Conservation (phyloP, 2,888 invertebrate species). For the Molorchus minor region DNA sequence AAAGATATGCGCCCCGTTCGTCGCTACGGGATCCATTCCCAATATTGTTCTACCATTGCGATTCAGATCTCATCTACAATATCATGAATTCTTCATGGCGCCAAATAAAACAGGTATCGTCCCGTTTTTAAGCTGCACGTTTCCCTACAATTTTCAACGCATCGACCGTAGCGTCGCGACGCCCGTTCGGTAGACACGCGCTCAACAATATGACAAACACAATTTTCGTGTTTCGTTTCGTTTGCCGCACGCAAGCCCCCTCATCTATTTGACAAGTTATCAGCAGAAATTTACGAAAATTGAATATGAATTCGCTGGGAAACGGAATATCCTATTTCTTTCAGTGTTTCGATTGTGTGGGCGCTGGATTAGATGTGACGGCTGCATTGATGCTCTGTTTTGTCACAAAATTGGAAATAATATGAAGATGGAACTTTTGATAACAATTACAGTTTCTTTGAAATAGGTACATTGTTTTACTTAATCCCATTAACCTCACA, state of each 20-base stretch:
- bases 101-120: conserved; percentile 52
- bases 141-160: conserved; percentile 29
- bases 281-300: conserved; percentile 2
- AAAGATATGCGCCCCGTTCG: conserved; percentile 34
- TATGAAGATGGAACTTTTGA: no score
- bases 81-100: conserved; percentile 58
- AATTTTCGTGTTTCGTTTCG: conserved; percentile 16
- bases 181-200: conserved; percentile 12
- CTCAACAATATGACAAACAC: conserved; percentile 5
- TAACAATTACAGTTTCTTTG: no score
- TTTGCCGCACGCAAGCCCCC: background rate
- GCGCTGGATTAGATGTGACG: no score
- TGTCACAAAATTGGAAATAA: no score
- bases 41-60: conserved; percentile 54
- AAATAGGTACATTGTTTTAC: no score
- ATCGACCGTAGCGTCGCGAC: background rate
- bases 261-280: conserved; percentile 1
- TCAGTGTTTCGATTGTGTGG: no score
- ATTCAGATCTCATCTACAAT: conserved; percentile 59
- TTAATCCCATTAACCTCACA: no score
- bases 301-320: background rate
- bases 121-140: conserved; percentile 51
- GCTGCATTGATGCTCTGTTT: no score
- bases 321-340: background rate
- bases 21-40: conserved; percentile 45